Conservation (phyloP, 2,888 invertebrate species). For the Heteromurus nitidus region DNA sequence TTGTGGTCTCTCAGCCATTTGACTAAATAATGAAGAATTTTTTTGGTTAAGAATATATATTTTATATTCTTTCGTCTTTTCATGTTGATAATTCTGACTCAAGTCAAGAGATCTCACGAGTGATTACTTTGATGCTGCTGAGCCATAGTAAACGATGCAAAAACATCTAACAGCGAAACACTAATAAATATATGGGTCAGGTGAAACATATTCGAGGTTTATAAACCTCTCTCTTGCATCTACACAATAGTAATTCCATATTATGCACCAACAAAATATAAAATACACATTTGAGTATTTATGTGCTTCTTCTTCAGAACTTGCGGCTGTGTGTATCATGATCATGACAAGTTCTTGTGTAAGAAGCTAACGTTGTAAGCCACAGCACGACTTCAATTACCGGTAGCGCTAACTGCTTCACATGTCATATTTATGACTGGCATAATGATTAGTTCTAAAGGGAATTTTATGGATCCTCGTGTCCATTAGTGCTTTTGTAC, state of each 20-base stretch:
- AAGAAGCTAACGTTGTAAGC: too few relatives aligned
- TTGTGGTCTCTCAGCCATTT: too few relatives aligned
- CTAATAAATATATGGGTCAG: conserved; percentile 41
- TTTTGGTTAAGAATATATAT: neutral
- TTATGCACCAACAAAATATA: too few relatives aligned
- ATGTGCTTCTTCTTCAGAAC: too few relatives aligned
- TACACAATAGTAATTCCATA: too few relatives aligned
- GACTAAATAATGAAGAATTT: neutral
- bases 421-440: conserved; percentile 39
- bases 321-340: too few relatives aligned
- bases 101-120: conserved; percentile 40
- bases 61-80: neutral
- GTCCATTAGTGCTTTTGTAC: conserved; percentile 34
- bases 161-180: conserved; percentile 25
- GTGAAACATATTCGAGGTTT: conserved; percentile 24
- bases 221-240: too few relatives aligned
- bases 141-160: neutral
- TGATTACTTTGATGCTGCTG: conserved; percentile 15
- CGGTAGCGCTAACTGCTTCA: conserved; percentile 46
- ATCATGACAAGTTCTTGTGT: too few relatives aligned
- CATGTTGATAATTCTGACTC: conserved; percentile 1
- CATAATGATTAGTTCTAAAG: conserved; percentile 42
- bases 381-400: conserved; percentile 55
- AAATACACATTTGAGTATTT: too few relatives aligned
- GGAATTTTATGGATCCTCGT: conserved; percentile 43